These are phyloP conservation scores for Fulmarus glacialis DNA, from an alignment of 2,113 vertebrate genomes.

Conservation along the genomic window DNA sequence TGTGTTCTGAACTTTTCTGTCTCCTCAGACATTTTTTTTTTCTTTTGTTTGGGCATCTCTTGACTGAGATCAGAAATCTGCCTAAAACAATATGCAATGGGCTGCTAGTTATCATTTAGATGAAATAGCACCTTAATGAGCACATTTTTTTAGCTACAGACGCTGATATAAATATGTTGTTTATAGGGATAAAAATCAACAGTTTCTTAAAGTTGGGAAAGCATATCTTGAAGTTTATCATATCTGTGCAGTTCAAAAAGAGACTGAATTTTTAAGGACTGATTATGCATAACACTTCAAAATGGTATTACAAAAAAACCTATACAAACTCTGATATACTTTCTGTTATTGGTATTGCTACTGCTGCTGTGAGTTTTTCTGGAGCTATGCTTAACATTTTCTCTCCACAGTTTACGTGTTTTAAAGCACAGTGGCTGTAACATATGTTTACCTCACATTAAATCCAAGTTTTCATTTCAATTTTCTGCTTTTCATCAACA, in stretches of 20 bases:
- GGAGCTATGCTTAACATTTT: background rate
- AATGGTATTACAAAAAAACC: background rate
- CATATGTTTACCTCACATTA: background rate
- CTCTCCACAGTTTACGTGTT: background rate
- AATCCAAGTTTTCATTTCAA: background rate
- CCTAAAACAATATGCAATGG: background rate
- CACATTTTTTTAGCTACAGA: background rate
- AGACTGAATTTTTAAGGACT: background rate
- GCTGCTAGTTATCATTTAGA: background rate
- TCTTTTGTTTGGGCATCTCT: background rate
- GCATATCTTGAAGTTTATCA: background rate
- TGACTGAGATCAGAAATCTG: background rate
- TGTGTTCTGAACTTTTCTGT: background rate
- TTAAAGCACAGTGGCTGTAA: background rate
- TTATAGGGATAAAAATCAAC: background rate
- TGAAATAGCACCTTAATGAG: background rate
- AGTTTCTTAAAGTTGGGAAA: background rate
- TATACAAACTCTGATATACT: background rate
- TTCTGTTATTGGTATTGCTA: background rate
- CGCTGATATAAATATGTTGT: background rate
- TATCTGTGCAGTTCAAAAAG: background rate
- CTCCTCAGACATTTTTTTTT: background rate
- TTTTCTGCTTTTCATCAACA: background rate
- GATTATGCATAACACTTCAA: background rate
- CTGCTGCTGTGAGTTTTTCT: background rate